Base-by-base conservation (phyloP, 2,888 invertebrate genomes). In the Antitype chi region DNA sequence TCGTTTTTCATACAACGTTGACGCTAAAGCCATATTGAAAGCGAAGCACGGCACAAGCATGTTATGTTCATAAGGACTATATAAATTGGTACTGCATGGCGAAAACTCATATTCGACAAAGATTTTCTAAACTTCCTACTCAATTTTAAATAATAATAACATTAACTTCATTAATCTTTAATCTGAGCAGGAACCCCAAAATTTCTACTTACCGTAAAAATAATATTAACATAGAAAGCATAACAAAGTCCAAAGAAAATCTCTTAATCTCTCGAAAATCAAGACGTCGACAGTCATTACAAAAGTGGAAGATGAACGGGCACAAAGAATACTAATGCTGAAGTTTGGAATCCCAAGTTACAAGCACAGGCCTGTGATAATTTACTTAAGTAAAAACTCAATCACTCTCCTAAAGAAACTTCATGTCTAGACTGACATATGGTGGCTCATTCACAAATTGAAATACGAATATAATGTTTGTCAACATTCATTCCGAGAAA, bases 251-350 rank as follows among this genome's bases (percentile, higher is more conserved):
- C 59, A 71, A 78, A 77, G 71, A 67, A 75, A 85, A 81, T 78
- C 70, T 76, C 66, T 70, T 87, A 86, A 84, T 84, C 81, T 78
- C 25, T 13, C 23, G 23, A 74, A 78, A 68, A 62, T 83, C 63
- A 74, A 71, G 69, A 49, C 64, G 71, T 76, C 68, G 28, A 74
- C 84, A 78, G 69, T 81, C 68, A 80, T 79, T 83, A 85, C 57
- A 62, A 60, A 78, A 84, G 62, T 68, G 72, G 28, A 76, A 77
- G 70, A 63, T 73, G 70, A 68, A 66, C 60, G 55, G 20, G 63
- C 70, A 80, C 74, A 73, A 69, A 73, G 85, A 85, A 75, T 81
- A 86, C 74, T 86, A 76, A 86, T 78, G 67, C 64, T 68, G 17
- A 81, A 78, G 67, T 81, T 78, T 67, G 55, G 25, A 11, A 53